These are phyloP conservation scores for Amphiprion clarkii DNA, from an alignment of 2,797 vertebrate genomes.

Conservation along the genomic window DNA sequence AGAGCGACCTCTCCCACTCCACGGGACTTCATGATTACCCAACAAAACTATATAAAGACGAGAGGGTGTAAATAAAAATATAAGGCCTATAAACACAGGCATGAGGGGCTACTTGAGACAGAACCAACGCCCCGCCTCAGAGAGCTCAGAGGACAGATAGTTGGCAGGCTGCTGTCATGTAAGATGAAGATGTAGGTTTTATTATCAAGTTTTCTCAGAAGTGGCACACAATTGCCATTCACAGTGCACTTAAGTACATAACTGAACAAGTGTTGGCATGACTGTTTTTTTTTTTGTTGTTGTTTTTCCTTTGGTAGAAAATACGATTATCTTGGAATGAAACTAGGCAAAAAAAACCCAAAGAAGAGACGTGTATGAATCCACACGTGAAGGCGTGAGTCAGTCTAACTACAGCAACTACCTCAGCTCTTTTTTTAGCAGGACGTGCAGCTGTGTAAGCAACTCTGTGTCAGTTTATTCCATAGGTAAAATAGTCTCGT, in stretches of 20 bases:
- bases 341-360: neutral
- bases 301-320: neutral
- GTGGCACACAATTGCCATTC: neutral
- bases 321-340: neutral
- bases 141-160: conserved; percentile 41
- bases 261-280: neutral
- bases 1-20: conserved; percentile 37
- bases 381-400: neutral
- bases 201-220: conserved; percentile 38
- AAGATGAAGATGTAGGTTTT: conserved; percentile 65
- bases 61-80: conserved; percentile 69
- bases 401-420: neutral
- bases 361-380: neutral
- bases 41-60: conserved; percentile 74
- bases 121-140: conserved; percentile 55
- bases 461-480: neutral
- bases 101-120: conserved; percentile 71
- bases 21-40: conserved; percentile 43
- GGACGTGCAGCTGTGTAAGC: conserved; percentile 43
- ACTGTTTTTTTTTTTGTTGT: neutral
- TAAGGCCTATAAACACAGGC: conserved; percentile 67
- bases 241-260: neutral
- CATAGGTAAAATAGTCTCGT: too few species aligned
- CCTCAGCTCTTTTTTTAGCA: conserved; percentile 60
- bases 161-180: conserved; percentile 47